These are phyloP conservation scores for Lipophrys pholis DNA, from an alignment of 2,113 vertebrate genomes.

Conservation along the genomic window DNA sequence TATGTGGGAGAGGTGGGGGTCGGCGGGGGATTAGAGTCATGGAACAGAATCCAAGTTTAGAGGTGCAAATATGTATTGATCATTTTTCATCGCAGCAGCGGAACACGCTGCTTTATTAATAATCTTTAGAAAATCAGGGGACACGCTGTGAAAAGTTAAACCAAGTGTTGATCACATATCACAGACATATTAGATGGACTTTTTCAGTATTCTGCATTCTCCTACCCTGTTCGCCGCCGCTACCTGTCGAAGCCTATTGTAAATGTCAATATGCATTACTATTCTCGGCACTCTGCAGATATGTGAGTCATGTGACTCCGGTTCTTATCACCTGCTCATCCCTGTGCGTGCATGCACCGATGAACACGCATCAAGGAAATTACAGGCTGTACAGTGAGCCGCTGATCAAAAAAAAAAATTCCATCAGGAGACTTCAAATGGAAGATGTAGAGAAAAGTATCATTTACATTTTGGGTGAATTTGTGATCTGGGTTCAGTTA, in stretches of 20 bases:
- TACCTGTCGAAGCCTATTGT: neutral
- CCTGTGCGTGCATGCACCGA: neutral
- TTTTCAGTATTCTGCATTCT: neutral
- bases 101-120: neutral
- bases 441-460: too few species aligned
- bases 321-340: neutral
- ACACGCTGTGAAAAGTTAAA: too few species aligned
- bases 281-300: neutral
- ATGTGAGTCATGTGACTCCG: neutral
- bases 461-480: too few species aligned
- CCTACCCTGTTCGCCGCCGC: neutral
- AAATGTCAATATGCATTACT: neutral
- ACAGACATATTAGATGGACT: neutral
- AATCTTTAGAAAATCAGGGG: too few species aligned
- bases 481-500: too few species aligned
- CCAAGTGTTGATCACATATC: neutral
- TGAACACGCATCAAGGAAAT: neutral
- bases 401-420: neutral
- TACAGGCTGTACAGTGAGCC: neutral
- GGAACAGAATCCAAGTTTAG: conserved; percentile 13
- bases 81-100: conserved; percentile 1
- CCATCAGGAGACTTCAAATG: too few species aligned
- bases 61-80: conserved; percentile 24
- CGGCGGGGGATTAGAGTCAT: conserved; percentile 16
- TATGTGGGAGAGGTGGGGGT: conserved; percentile 45